Base-by-base conservation (phyloP, 2,113 vertebrate genomes). In the Cyanoramphus novaezelandiae region DNA sequence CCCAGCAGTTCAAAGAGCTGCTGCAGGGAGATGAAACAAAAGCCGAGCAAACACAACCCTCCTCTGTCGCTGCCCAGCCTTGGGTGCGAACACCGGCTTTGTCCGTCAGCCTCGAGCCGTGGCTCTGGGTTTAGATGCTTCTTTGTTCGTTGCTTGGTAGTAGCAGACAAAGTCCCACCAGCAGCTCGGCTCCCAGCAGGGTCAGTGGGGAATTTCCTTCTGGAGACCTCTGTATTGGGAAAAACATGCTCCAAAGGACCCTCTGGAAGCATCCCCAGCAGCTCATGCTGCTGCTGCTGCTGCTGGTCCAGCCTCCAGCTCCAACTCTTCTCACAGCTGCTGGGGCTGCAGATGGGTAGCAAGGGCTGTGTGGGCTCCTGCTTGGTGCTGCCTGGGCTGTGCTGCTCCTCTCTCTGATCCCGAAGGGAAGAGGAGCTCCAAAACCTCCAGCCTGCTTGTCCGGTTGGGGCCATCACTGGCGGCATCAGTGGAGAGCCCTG, bases 401-500 rank as follows among this genome's bases (percentile, higher is more conserved):
- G 44, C 46, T 13, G 3, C 35, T 28, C n/a, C 39, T 77, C 39
- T 3, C 0, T 15, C 50, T 18, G 31, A 49, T 72, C 37, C 67
- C 0, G 0, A 24, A 46, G 16, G 33, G 68, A 39, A 31, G 28
- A 60, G 29, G 60, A 43, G 29, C 25, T n/a, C 16, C 33, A 67
- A 44, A 80, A 5, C 37, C 43, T 24, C 69, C 62, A 52, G 17
- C 41, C 29, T 8, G 8, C 19, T 10, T 7, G 25, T 5, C 41
- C 3, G 10, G 28, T 8, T 2, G 1, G 37, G 35, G 55, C 4
- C 0, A 41, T 11, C 41, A 17, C 41, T 8, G 1, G 9, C 4
- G 8, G 33, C 52, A 7, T 29, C 4, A 1, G 50, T 13, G 21
- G 17, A 4, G 59, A 39, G 37, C 60, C 17, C 20, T 6, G 28